Evolutionary conservation across 2,888 invertebrate genomes (phyloP).

Genomic region (Drosophila testacea): DNA sequence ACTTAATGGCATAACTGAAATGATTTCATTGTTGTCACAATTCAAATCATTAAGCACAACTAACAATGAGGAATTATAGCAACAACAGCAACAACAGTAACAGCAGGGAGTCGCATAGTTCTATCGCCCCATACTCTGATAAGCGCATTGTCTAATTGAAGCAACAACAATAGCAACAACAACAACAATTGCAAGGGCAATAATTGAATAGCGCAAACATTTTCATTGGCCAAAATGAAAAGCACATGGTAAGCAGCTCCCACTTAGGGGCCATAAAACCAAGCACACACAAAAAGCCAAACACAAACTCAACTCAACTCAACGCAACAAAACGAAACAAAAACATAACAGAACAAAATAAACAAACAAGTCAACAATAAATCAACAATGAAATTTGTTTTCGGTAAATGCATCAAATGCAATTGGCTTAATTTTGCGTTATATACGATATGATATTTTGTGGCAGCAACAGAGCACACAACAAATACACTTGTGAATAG

Average conservation of each 20-base stretch:
- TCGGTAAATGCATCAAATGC: slow-evolving; percentile 66
- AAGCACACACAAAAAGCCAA: slow-evolving; percentile 4
- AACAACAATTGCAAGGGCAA: slow-evolving; percentile 19
- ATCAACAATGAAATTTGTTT: slow-evolving; percentile 69
- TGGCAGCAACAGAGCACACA: slow-evolving; percentile 35
- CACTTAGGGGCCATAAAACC: slow-evolving; percentile 15
- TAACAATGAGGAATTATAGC: slow-evolving; percentile 48
- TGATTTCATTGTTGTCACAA: slow-evolving; percentile 69
- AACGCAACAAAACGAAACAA: slow-evolving; percentile 35
- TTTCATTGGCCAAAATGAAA: slow-evolving; percentile 58
- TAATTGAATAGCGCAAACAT: slow-evolving; percentile 55
- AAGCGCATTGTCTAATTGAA: too few relatives aligned
- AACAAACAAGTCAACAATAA: slow-evolving; percentile 58
- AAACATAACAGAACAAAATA: slow-evolving; percentile 28
- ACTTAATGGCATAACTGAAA: slow-evolving; percentile 70
- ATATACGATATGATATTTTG: slow-evolving; percentile 57
- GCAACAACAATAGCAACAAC: slow-evolving; percentile 17
- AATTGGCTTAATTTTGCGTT: slow-evolving; percentile 63
- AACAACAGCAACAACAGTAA: slow-evolving; percentile 9
- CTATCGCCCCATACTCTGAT: too few relatives aligned
- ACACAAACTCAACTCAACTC: neutral
- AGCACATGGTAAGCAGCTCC: slow-evolving; percentile 23
- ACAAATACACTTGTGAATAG: slow-evolving; percentile 27
- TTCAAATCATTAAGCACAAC: slow-evolving; percentile 67
- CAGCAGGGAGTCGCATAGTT: neutral